Evolutionary conservation across 64 coral and sea anemone species (phyloP).

Genomic region (Porites lutea): DNA sequence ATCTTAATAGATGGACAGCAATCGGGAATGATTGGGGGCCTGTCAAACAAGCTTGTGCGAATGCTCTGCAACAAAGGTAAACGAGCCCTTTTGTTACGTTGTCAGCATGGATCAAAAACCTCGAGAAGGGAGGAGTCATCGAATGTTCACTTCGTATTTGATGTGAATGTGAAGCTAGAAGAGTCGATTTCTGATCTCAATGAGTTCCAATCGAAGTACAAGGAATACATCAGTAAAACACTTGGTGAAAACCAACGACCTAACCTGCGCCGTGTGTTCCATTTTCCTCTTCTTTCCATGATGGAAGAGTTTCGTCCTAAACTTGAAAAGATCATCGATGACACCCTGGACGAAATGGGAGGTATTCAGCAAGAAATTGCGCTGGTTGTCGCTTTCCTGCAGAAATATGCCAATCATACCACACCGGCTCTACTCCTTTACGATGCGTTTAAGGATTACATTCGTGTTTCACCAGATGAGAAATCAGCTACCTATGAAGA

Average conservation of each 20-base stretch:
- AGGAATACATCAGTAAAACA: slow-evolving; percentile 62
- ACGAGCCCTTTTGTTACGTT: slow-evolving; percentile 69
- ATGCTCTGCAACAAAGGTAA: slow-evolving; percentile 57
- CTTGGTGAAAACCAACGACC: background rate
- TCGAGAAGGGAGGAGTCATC: slow-evolving; percentile 7
- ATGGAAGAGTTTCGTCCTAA: slow-evolving; percentile 64
- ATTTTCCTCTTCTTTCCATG: slow-evolving; percentile 87
- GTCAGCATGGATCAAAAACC: slow-evolving; percentile 35
- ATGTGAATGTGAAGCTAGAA: slow-evolving; percentile 72
- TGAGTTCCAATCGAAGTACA: slow-evolving; percentile 77
- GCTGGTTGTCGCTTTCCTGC: slow-evolving; percentile 67
- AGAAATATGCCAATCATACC: slow-evolving; percentile 62
- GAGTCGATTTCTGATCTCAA: slow-evolving; percentile 65
- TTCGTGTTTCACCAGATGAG: background rate
- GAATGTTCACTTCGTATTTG: slow-evolving; percentile 39
- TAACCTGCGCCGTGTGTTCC: slow-evolving; percentile 68
- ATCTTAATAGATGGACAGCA: slow-evolving; percentile 85
- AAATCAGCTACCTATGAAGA: slow-evolving; percentile 69
- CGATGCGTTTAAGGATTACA: slow-evolving; percentile 56
- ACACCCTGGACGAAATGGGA: slow-evolving; percentile 65
- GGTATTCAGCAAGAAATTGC: slow-evolving; percentile 63
- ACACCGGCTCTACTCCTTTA: slow-evolving; percentile 62
- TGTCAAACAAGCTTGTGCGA: slow-evolving; percentile 67
- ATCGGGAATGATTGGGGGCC: slow-evolving; percentile 28
- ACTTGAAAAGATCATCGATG: slow-evolving; percentile 55